phyloP scores from a whole-genome alignment of 35 echinoderm and acorn worm species.

The Ophioderma brevispina region DNA sequence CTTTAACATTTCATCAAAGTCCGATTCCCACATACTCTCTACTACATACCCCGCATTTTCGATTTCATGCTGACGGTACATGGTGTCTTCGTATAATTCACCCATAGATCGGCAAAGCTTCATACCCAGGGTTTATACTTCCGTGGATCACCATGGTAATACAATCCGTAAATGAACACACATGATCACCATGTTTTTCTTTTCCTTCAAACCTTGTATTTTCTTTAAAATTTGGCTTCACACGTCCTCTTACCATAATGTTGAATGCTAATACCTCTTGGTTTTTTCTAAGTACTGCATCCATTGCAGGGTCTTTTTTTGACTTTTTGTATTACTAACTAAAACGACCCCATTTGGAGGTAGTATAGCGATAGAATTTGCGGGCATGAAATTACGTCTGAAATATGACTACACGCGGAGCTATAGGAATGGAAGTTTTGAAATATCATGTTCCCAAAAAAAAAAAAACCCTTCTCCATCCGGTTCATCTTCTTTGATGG shows the following conservation, averaged over 20 bases:
- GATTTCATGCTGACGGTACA: not conserved
- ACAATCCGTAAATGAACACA: constrained; percentile 43
- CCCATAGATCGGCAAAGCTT: not conserved
- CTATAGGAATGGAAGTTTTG: not conserved
- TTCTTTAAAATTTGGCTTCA: constrained; percentile 20
- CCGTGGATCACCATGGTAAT: constrained; percentile 54
- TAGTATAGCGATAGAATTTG: not conserved
- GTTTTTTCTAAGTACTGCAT: constrained; percentile 32
- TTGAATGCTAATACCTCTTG: constrained; percentile 38
- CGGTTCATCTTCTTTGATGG: not conserved
- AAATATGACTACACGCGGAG: not conserved
- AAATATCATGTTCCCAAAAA: not conserved
- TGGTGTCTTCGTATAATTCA: not conserved
- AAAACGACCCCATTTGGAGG: not conserved
- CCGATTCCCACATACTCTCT: not conserved
- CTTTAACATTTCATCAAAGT: not conserved
- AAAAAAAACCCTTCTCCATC: no score
- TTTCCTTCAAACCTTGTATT: constrained; percentile 66
- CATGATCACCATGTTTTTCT: constrained; percentile 17
- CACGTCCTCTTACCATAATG: constrained; percentile 60
- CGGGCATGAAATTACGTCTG: not conserved
- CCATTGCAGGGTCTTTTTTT: constrained; percentile 54
- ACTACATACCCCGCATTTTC: not conserved
- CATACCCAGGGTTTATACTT: constrained; percentile 14
- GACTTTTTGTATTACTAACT: not conserved